Conservation (phyloP, 2,888 invertebrate genomes). For the Acheta domesticus region DNA sequence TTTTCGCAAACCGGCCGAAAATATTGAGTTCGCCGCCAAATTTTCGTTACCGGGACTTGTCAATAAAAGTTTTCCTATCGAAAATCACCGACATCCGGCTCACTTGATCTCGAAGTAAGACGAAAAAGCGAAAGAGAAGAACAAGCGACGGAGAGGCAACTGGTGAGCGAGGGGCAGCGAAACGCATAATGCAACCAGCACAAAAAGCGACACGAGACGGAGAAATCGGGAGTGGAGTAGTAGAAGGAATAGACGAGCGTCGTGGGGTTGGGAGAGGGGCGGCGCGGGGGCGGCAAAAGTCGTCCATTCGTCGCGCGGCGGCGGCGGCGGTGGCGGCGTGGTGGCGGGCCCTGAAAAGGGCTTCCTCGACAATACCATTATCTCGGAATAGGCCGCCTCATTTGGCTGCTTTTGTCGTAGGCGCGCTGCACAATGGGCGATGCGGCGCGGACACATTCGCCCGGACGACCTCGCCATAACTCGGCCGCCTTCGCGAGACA, state of each 20-base stretch:
- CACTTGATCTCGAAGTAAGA: too few relatives aligned
- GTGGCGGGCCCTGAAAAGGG: background rate
- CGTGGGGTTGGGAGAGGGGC: background rate
- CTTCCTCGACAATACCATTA: constrained; percentile 8
- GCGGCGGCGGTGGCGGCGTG: background rate
- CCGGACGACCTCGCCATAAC: background rate
- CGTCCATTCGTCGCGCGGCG: background rate
- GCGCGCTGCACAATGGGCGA: background rate
- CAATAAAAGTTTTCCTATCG: too few relatives aligned
- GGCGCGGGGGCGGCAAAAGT: background rate
- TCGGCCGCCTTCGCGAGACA: background rate
- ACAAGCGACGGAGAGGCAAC: too few relatives aligned
- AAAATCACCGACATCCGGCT: too few relatives aligned
- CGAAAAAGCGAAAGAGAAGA: too few relatives aligned
- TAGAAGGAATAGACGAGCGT: background rate
- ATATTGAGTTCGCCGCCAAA: too few relatives aligned
- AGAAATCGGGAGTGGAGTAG: background rate
- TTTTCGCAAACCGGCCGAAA: too few relatives aligned
- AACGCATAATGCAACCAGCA: too few relatives aligned
- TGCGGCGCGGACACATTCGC: background rate
- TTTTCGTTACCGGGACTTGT: too few relatives aligned
- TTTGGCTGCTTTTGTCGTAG: constrained; percentile 18
- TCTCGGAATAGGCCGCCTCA: constrained; percentile 10
- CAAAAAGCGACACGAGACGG: too few relatives aligned
- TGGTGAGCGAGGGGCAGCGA: too few relatives aligned